Base-by-base conservation (phyloP, 2,797 vertebrate species). In the Antrozous pallidus region DNA sequence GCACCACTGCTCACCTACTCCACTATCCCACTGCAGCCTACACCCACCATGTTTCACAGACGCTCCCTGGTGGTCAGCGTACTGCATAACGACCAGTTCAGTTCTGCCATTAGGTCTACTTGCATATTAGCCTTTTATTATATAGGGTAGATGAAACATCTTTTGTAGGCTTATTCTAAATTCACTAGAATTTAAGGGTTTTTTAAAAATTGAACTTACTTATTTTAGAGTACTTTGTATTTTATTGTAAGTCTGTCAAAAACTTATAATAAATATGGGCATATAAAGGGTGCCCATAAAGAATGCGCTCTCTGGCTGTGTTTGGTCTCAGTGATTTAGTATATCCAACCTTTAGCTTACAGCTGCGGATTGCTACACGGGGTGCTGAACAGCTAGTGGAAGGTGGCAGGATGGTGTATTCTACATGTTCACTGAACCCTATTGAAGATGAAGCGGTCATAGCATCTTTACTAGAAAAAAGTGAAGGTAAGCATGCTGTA, bases 351-450 rank as follows among this genome's bases (percentile, higher is more conserved):
- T 63, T 95, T 96, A 99, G 99, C 82, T 98, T 99, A 85, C 99
- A 99, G 98, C 96, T 99, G 96, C 98, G 99, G 75, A 99, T 99
- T 22, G 99, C 99, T 0, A 99, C 99, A 24, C 99, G 99, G 13
- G 99, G 99, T 0, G 99, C 99, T 0, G 99, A 99, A 79, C 99
- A 99, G 98, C 98, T 99, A 97, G 99, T 99, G 0, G 99, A 99
- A 77, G 99, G 99, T 0, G 99, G 99, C 28, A 98, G 99, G 95
- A 99, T 99, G 99, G 99, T 99, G 4, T 99, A 99, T 95, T 99
- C 99, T 77, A 99, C 99, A 0, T 99, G 99, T 87, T 99, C 99
- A 0, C 98, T 99, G 96, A 99, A 99, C 98, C 99, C 99, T 31
- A 93, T 99, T 0, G 99, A 99, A 97, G 99, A 99, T 42, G 99